A percentile compares a stretch with the other conserved stretches of the same genome.
Conservation (phyloP, 2,797 vertebrate genomes). For the Steatocranus sp. region DNA sequence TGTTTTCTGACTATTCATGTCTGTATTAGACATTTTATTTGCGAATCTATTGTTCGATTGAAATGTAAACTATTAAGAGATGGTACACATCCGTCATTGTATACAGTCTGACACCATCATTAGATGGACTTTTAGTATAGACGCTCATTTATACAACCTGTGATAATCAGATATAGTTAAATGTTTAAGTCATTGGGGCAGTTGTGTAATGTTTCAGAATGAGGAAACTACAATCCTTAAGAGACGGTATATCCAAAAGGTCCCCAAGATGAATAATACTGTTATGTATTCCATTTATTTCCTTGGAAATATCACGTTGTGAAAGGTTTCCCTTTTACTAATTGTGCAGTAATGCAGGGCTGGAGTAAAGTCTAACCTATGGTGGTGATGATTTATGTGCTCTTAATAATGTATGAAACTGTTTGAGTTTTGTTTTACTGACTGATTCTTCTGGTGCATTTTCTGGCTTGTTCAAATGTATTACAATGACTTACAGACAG, state of each 20-base stretch:
- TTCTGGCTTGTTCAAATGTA: constrained; percentile 70
- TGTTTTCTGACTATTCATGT: constrained; percentile 95
- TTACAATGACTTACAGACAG: constrained; percentile 75
- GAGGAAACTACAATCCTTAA: constrained; percentile 79
- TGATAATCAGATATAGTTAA: constrained; percentile 92
- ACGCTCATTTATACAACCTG: constrained; percentile 91
- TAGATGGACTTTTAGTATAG: constrained; percentile 88
- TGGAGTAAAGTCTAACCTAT: constrained; percentile 70
- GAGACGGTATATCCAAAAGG: constrained; percentile 82
- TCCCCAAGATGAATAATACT: constrained; percentile 90
- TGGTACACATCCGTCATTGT: constrained; percentile 97
- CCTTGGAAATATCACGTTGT: constrained; percentile 88
- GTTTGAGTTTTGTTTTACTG: constrained; percentile 43
- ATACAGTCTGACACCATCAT: constrained; percentile 96
- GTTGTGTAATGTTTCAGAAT: constrained; percentile 64
- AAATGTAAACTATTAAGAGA: constrained; percentile 94
- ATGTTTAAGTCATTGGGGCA: constrained; percentile 67
- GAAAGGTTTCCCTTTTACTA: constrained; percentile 87
- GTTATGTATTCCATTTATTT: constrained; percentile 90
- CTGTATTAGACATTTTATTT: constrained; percentile 99
- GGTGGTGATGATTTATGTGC: constrained; percentile 44
- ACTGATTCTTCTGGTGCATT: constrained; percentile 71
- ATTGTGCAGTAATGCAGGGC: constrained; percentile 73
- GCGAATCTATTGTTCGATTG: constrained; percentile 99
- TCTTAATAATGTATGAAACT: constrained; percentile 40